Evolutionary conservation across 2,888 invertebrate species (phyloP), one percentile per base, ranked within the genome.

Genomic region (Metopia argyrocephala): DNA sequence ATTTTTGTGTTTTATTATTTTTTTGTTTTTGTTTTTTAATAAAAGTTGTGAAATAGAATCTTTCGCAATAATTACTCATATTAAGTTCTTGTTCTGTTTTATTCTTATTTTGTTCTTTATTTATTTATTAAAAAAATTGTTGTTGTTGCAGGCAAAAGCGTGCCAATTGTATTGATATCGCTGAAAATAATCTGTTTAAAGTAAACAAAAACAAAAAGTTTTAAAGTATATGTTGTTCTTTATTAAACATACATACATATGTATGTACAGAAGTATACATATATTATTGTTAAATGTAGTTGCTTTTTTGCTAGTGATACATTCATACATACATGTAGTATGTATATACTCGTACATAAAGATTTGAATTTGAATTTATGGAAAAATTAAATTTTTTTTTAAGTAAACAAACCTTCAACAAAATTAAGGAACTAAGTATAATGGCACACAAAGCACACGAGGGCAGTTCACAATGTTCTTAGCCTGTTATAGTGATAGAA

Each of bases 81-180:
- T 56, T 71, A 48, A 52, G 27, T 56, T 54, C 54, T 61, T 48
- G 18, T 61, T 20, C 50, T 27, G 18, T 62, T 61, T 75, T 62
- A 18, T 31, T 59, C 15, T n/a, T 48, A 12, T 66, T 66, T 52
- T 28, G 52, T 66, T 62, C 62, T 79, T 61, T 64, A 59, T 45
- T 75, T 66, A 54, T 57, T 76, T 79, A 38, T 38, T 38, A 38
- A 12, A 2, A 38, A 3, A 6, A 38, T 38, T 38, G 38, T 75
- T 75, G 76, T 65, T 81, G 38, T 70, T 74, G 73, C 59, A 65
- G 74, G 62, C 68, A 59, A 76, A 81, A 76, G 80, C 80, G 80
- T 81, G 80, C 80, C 80, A 76, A 46, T 59, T 76, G 27, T 61
- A 20, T 27, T 71, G 64, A 76, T 79, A 79, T 79, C 79, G 62